phyloP scores from a whole-genome alignment of 1,140 invertebrate species.

The Agrilus planipennis region DNA sequence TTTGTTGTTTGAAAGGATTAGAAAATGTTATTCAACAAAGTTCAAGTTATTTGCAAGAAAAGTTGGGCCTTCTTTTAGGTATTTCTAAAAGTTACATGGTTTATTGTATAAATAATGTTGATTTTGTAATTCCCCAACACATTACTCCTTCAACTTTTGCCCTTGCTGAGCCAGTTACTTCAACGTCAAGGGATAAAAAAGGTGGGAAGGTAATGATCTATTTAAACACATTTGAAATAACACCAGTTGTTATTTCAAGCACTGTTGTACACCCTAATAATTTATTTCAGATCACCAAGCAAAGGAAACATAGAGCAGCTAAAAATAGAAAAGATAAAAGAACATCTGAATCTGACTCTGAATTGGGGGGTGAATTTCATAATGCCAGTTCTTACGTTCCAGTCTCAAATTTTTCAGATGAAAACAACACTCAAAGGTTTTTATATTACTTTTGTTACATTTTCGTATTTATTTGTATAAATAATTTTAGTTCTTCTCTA shows the following conservation, averaged over 20 bases:
- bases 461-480: too few species aligned
- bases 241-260: background rate
- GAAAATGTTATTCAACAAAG: constrained; percentile 22
- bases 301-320: constrained; percentile 22
- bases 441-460: too few species aligned
- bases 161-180: constrained; percentile 36
- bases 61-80: constrained; percentile 41
- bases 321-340: constrained; percentile 6
- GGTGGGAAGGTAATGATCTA: constrained; percentile 31
- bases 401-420: too few species aligned
- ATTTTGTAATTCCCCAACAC: constrained; percentile 28
- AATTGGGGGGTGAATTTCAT: too few species aligned
- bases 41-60: constrained; percentile 13
- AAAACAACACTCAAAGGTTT: too few species aligned
- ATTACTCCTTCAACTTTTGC: constrained; percentile 40
- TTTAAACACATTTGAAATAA: constrained; percentile 19
- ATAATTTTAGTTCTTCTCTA: too few species aligned
- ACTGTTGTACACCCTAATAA: background rate
- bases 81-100: constrained; percentile 40
- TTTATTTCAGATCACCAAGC: constrained; percentile 26
- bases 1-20: constrained; percentile 21
- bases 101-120: constrained; percentile 34
- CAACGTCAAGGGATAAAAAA: constrained; percentile 31
- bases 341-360: constrained; percentile 3
- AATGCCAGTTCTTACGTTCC: too few species aligned